Evolutionary conservation across 2,888 invertebrate genomes (phyloP), one percentile per base, ranked within the genome.

Genomic region (Nephrotoma guestfalica): DNA sequence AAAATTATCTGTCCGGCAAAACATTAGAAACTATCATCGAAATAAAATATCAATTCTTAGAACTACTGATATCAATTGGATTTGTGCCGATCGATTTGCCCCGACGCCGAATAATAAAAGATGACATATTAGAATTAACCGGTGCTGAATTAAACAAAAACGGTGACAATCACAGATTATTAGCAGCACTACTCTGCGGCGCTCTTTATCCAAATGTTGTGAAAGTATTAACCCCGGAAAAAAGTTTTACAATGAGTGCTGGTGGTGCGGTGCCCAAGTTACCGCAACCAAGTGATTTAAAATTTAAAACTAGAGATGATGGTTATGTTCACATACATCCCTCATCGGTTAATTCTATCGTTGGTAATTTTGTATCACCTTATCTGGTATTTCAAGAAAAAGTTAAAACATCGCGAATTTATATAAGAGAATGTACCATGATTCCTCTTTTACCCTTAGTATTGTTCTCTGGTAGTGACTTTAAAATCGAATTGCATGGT

Each of bases 171-270:
- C 93, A 94, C 87, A 93, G 94, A 87, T 90, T 97, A n/a, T 90
- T 97, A 30, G 93, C 95, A 86, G 97, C 98, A 0, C 95, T 98
- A 41, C 92, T 99, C 83, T 97, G 97, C 90, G 98, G 97, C 1
- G 98, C 98, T 0, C 92, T 97, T 30, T 99, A 98, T 91, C 99
- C 99, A 0, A 97, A 98, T 90, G 94, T 99, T 45, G 96, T 97
- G 0, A 96, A 96, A 92, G 95, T 91, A 0, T 91, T 96, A 86
- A 96, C 96, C 0, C 96, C 96, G 0, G 95, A 95, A 88, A 96
- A 96, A 89, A 94, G 95, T 0, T 96, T 94, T 90, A 93, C 95
- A 89, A 93, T 94, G 90, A 95, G 95, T 89, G 94, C 94, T 0
- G 93, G 94, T 1, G 96, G 96, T 0, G 96, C 96, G 0, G 93